These are phyloP conservation scores for Haliclona indistincta DNA, from an alignment of 37 sponge, comb jelly and placozoan genomes.

Conservation along the genomic window DNA sequence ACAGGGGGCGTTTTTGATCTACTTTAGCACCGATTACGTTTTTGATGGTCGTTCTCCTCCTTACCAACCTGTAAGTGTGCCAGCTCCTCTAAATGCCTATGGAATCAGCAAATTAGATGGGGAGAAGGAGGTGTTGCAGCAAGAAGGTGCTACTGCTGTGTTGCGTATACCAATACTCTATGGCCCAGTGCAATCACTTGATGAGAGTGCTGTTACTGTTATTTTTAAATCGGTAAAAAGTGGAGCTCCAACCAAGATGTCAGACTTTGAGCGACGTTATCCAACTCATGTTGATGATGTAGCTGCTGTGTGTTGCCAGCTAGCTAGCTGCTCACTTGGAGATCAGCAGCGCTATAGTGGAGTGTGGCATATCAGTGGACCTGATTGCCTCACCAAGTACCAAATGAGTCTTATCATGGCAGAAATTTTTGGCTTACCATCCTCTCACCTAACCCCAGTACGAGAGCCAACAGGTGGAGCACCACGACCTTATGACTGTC, in stretches of 20 bases:
- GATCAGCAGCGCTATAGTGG: constrained; percentile 32
- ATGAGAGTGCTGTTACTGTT: constrained; percentile 81
- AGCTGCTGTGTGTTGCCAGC: constrained; percentile 57
- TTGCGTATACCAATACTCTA: constrained; percentile 84
- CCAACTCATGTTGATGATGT: constrained; percentile 80
- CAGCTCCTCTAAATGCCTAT: constrained; percentile 86
- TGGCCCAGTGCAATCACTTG: constrained; percentile 67
- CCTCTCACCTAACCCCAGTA: constrained; percentile 59
- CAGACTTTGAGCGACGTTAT: constrained; percentile 77
- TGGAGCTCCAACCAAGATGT: constrained; percentile 43
- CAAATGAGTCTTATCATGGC: constrained; percentile 76
- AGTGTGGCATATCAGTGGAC: constrained; percentile 75
- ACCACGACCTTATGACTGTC: constrained; percentile 68
- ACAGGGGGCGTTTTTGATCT: constrained; percentile 36
- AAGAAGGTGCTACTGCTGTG: constrained; percentile 19
- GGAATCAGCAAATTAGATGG: constrained; percentile 69
- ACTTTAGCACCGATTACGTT: constrained; percentile 89
- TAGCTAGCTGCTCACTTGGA: constrained; percentile 39
- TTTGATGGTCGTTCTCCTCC: constrained; percentile 85
- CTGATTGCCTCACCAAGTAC: constrained; percentile 78
- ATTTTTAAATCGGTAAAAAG: constrained; percentile 56
- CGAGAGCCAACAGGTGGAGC: constrained; percentile 47
- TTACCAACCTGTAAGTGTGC: constrained; percentile 42
- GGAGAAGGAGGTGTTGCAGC: constrained; percentile 46
- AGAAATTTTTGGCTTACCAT: constrained; percentile 45